phyloP scores from a whole-genome alignment of 1,140 invertebrate species.

The Drosophila suzukii region DNA sequence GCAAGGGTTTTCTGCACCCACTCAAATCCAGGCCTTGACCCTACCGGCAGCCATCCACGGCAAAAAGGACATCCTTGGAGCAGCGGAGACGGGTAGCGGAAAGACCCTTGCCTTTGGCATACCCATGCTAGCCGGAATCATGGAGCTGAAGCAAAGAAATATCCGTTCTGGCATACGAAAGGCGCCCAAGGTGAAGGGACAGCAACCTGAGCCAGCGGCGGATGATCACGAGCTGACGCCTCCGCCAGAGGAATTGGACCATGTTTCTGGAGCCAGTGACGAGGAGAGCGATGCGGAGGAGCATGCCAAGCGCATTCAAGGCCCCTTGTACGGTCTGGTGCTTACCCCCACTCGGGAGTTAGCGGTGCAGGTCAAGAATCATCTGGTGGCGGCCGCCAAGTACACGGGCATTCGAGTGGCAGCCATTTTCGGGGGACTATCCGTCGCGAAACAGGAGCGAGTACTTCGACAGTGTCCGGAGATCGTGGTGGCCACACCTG shows the following conservation, averaged over 20 bases:
- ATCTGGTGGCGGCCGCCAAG: constrained; percentile 92
- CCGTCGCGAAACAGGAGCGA: constrained; percentile 95
- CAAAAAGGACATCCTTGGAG: constrained; percentile 94
- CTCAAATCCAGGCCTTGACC: constrained; percentile 91
- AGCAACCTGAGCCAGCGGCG: constrained; percentile 59
- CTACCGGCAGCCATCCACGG: constrained; percentile 94
- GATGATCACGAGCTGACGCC: constrained; percentile 74
- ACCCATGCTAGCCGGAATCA: constrained; percentile 94
- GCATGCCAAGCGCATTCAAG: constrained; percentile 70
- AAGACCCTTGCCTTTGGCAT: constrained; percentile 99
- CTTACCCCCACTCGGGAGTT: constrained; percentile 98
- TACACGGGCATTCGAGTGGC: constrained; percentile 89
- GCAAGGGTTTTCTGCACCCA: constrained; percentile 92
- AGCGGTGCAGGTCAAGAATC: constrained; percentile 96
- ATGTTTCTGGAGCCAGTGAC: constrained; percentile 78
- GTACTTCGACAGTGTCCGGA: constrained; percentile 93
- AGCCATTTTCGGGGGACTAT: constrained; percentile 95
- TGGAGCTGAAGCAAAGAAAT: constrained; percentile 88
- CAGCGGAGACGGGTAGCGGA: constrained; percentile 98
- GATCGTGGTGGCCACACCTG: constrained; percentile 98
- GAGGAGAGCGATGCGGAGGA: constrained; percentile 82
- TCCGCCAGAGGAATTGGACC: constrained; percentile 75
- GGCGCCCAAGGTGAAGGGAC: constrained; percentile 82
- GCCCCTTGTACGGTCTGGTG: constrained; percentile 92
- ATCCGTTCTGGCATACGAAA: constrained; percentile 66